A percentile compares a stretch with the other conserved stretches of the same genome.
Conservation (phyloP, 1,140 invertebrate species). For the Bombus waltoni region DNA sequence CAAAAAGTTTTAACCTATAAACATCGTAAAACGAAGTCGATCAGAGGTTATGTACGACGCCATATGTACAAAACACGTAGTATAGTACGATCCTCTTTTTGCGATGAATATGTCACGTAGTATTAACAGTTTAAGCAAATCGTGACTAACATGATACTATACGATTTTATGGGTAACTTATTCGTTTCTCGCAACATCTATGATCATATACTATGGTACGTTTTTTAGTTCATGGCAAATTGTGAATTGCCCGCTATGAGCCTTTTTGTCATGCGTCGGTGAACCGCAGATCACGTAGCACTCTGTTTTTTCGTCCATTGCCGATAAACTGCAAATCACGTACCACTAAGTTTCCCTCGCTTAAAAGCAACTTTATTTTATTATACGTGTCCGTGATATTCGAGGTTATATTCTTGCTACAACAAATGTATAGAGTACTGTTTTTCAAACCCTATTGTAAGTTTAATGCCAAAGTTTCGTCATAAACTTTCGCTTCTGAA, state of each 20-base stretch:
- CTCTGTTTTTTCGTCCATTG: not conserved
- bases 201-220: not conserved
- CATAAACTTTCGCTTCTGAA: not conserved
- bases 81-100: not conserved
- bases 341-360: constrained; percentile 1
- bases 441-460: not conserved
- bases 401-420: not conserved
- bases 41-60: not conserved
- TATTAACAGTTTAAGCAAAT: not conserved
- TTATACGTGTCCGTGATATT: not conserved
- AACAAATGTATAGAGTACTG: not conserved
- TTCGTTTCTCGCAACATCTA: not conserved
- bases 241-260: not conserved
- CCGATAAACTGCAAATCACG: constrained; percentile 27
- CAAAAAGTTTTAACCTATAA: no score
- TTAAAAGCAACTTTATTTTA: constrained; percentile 16
- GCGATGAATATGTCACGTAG: not conserved
- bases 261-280: not conserved
- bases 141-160: not conserved
- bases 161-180: not conserved
- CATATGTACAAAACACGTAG: not conserved
- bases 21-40: not conserved
- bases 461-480: not conserved
- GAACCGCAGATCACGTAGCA: constrained; percentile 21
- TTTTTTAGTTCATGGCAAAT: constrained; percentile 1